Evolutionary conservation across 2,888 invertebrate species (phyloP), one percentile per base, ranked within the genome.

Genomic region (Stegana nigrithorax): DNA sequence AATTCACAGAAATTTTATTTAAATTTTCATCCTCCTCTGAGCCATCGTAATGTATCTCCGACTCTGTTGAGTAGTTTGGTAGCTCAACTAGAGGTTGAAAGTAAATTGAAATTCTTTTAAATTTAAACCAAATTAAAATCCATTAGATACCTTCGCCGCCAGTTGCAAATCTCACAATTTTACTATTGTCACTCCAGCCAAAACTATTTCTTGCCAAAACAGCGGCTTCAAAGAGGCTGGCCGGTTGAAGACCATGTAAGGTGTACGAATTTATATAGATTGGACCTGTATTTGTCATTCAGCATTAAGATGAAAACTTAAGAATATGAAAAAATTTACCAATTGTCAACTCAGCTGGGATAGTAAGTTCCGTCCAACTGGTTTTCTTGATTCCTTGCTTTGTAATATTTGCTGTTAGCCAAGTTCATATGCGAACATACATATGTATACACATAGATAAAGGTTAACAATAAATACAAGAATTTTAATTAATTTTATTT

Each of bases 101-200:
- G 10, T 51, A 29, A 29, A 29, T 10, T 29, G 6, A 29, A 10
- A 7, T 29, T 29, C 29, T 29, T 7, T 29, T 29, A 7, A 29
- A 29, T 7, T 29, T 7, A 10, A 10, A 39, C 14, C n/a, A n/a
- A 39, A 39, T n/a, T n/a, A 7, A 29, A 29, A 29, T 7, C 6
- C n/a, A 32, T 2, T 12, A 32, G 82, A 81, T 87, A 93, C 93
- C 89, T 85, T 90, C 90, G 25, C 92, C 91, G 57, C 90, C 89
- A 0, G 94, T 94, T 12, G 92, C 90, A 78, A 95, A 94, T 78
- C 91, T 89, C 61, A 93, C 86, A 55, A 92, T 87, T 2, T 91
- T 88, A 10, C 93, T 93, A 0, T 91, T 90, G 71, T 91, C 91
- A 71, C 94, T 94, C 92, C 92, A 93, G n/a, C 95, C 94, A 75